Evolutionary conservation across 2,888 invertebrate species (phyloP).

Genomic region (Buathra laborator): DNA sequence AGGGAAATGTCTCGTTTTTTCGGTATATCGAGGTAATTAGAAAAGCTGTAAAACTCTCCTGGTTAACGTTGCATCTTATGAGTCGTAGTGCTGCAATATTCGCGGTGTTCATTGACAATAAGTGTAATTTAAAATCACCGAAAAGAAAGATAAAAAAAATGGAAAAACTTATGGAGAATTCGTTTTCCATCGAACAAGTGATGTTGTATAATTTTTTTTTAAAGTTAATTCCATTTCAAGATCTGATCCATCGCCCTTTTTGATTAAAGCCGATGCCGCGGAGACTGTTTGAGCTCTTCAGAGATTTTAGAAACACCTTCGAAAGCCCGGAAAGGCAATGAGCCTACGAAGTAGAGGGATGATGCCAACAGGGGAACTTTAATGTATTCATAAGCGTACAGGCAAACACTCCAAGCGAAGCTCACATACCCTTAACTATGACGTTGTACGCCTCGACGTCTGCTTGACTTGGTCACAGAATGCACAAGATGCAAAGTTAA

Average conservation of each 20-base stretch:
- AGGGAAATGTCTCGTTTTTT: neutral
- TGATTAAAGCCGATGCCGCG: conserved; percentile 12
- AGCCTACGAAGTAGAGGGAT: conserved; percentile 71
- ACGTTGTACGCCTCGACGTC: conserved; percentile 71
- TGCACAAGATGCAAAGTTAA: conserved; percentile 76
- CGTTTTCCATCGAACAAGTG: neutral
- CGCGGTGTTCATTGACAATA: neutral
- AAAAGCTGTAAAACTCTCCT: neutral
- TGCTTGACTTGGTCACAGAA: conserved; percentile 66
- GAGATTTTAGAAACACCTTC: conserved; percentile 71
- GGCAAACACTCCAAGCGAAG: conserved; percentile 82
- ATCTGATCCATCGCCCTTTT: neutral
- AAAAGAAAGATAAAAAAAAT: neutral
- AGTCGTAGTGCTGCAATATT: neutral
- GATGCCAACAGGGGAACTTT: conserved; percentile 75
- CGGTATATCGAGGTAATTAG: neutral
- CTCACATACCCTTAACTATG: conserved; percentile 77
- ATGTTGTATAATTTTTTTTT: neutral
- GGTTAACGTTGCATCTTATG: neutral
- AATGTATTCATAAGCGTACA: conserved; percentile 82
- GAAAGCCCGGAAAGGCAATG: conserved; percentile 75
- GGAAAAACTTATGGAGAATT: neutral
- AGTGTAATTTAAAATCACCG: neutral
- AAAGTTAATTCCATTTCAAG: neutral
- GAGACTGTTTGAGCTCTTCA: conserved; percentile 64